phyloP scores from a whole-genome alignment of 2,888 invertebrate species.

The Volucella zonaria region DNA sequence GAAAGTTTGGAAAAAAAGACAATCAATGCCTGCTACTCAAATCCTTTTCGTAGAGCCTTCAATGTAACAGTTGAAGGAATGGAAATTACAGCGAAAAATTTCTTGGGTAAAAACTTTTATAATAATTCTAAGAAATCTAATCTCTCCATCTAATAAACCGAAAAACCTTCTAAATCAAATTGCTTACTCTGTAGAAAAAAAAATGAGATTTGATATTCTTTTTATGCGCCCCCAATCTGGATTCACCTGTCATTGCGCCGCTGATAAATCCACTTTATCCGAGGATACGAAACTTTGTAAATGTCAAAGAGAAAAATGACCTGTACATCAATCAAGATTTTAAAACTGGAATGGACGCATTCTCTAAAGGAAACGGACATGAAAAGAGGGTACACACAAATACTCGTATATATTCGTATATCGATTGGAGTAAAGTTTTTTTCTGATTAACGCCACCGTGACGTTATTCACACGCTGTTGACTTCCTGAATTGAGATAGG shows the following conservation, averaged over 20 bases:
- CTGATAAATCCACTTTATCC: conserved; percentile 55
- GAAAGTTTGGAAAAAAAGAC: no score
- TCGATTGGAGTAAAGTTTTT: conserved; percentile 54
- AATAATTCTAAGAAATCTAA: not conserved
- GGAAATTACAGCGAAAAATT: no score
- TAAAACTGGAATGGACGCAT: conserved; percentile 49
- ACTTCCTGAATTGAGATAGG: conserved; percentile 9
- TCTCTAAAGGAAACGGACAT: conserved; percentile 26
- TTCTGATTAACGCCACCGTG: conserved; percentile 45
- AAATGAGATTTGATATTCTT: conserved; percentile 54
- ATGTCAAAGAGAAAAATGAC: conserved; percentile 60
- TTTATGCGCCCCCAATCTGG: conserved; percentile 28
- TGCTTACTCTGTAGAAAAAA: conserved; percentile 39
- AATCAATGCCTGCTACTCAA: no score
- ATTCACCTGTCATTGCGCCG: conserved; percentile 31
- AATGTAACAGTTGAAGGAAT: no score
- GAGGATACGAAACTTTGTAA: conserved; percentile 48
- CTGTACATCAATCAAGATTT: conserved; percentile 66
- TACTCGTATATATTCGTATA: conserved; percentile 22
- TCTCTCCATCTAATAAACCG: conserved; percentile 1
- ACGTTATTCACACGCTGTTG: conserved; percentile 33
- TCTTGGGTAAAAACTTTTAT: no score
- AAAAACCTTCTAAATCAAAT: conserved; percentile 46
- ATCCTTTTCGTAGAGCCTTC: no score
- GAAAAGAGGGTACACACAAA: conserved; percentile 9